Evolutionary conservation across 1,140 invertebrate species (phyloP), one percentile per base, ranked within the genome.

Genomic region (Cyclargus thomasi): DNA sequence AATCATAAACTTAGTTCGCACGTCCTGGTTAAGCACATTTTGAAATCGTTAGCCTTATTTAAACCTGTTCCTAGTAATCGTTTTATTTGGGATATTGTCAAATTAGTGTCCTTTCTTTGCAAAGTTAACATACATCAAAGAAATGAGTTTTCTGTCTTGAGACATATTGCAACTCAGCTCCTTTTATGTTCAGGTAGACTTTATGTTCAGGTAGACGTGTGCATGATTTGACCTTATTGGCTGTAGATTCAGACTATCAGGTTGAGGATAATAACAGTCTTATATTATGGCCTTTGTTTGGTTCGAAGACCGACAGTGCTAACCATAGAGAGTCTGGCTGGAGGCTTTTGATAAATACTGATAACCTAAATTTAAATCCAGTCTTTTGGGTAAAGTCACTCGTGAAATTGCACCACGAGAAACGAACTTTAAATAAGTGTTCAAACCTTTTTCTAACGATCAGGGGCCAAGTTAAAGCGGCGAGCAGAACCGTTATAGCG

Each of bases 401-500:
- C 11, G 67, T 67, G 29, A 29, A 23, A 16, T 18, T 70, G 23
- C 35, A 22, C 6, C 53, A 67, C 16, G 53, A 63, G 16, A 66
- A 62, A 47, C 63, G 53, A 67, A 23, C 62, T 16, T 21, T 47
- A 64, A 23, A 23, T 20, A 53, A 63, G 1, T 2, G 62, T 29
- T 18, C 62, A 11, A 70, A 73, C 67, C 63, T 74, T 55, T 76
- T 76, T 70, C 16, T 70, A 11, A 70, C 67, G 10, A 14, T 64
- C 1, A 35, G 65, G 2, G 74, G 69, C 6, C 10, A 23, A n/a
- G 29, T 18, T 10, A 73, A 66, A 53, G 20, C 67, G n/a, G 74
- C 70, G 6, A 74, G 70, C 10, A 62, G 72, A 22, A 70, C 69
- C 14, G 65, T 75, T 29, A 74, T 74, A 53, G 72, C 70, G 20